phyloP scores from a whole-genome alignment of 2,797 vertebrate genomes.

The Notolepis coatsorum region DNA sequence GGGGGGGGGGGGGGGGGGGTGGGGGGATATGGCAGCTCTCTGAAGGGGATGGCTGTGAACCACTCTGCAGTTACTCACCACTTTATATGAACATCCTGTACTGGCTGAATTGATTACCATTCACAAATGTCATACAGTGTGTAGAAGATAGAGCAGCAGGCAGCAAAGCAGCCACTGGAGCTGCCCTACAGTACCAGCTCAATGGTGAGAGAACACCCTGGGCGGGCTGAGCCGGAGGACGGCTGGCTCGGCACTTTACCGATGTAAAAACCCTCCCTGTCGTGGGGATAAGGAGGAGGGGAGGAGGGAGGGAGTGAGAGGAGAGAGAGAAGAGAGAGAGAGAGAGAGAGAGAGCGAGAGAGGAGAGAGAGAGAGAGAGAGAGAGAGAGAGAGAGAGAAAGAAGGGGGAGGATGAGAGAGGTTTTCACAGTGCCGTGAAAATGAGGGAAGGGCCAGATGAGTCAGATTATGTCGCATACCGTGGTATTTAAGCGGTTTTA shows the following conservation, averaged over 20 bases:
- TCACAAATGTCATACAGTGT: constrained; percentile 73
- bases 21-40: constrained; percentile 65
- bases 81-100: constrained; percentile 79
- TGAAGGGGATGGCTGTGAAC: constrained; percentile 70
- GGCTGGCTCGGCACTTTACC: constrained; percentile 59
- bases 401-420: constrained; percentile 18
- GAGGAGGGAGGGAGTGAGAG: constrained; percentile 33
- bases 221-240: constrained; percentile 62
- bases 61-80: constrained; percentile 76
- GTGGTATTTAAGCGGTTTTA: constrained; percentile 25
- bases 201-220: constrained; percentile 63
- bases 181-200: constrained; percentile 55
- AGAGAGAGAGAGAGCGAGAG: constrained; percentile 11
- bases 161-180: constrained; percentile 52
- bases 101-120: constrained; percentile 77
- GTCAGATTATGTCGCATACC: constrained; percentile 37
- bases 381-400: constrained; percentile 15
- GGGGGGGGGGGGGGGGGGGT: neutral
- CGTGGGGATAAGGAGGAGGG: constrained; percentile 53
- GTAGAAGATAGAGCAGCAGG: constrained; percentile 62
- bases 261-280: constrained; percentile 50
- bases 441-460: constrained; percentile 40
- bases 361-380: constrained; percentile 31
- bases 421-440: constrained; percentile 55
- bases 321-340: constrained; percentile 31